Conservation (phyloP, 2,888 invertebrate species). For the Exocentrus adspersus region DNA sequence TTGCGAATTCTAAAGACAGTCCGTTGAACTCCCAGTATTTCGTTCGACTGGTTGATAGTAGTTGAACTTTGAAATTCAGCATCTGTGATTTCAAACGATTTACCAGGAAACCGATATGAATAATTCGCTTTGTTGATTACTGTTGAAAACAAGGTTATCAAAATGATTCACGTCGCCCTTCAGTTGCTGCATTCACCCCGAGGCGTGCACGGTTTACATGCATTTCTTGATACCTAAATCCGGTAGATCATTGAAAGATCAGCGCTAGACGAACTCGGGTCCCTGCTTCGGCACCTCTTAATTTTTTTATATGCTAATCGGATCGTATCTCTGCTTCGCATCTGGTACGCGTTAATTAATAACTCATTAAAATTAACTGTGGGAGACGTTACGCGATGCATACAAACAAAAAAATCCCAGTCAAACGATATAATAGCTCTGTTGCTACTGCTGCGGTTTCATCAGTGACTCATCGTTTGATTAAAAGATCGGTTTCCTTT, state of each 20-base stretch:
- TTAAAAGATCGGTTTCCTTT: constrained; percentile 8
- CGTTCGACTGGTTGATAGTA: no score
- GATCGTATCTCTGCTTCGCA: not conserved
- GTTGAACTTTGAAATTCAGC: no score
- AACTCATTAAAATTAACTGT: not conserved
- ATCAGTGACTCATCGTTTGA: not conserved
- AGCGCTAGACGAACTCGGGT: no score
- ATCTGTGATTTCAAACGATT: no score
- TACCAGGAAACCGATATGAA: not conserved
- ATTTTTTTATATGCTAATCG: not conserved
- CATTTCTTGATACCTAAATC: no score
- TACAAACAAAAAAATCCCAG: not conserved
- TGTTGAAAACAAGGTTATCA: not conserved
- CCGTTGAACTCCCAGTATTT: no score
- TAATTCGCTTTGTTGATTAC: not conserved
- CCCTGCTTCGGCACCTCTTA: not conserved
- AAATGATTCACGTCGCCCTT: not conserved
- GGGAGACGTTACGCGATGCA: not conserved
- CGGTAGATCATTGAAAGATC: no score
- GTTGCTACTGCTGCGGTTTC: no score
- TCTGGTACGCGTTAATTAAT: not conserved
- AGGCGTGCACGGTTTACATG: not conserved
- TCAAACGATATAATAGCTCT: no score
- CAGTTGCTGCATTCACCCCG: not conserved
- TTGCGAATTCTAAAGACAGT: no score